Conservation (phyloP, 23 tunicate species). For the Diplosoma virens region DNA sequence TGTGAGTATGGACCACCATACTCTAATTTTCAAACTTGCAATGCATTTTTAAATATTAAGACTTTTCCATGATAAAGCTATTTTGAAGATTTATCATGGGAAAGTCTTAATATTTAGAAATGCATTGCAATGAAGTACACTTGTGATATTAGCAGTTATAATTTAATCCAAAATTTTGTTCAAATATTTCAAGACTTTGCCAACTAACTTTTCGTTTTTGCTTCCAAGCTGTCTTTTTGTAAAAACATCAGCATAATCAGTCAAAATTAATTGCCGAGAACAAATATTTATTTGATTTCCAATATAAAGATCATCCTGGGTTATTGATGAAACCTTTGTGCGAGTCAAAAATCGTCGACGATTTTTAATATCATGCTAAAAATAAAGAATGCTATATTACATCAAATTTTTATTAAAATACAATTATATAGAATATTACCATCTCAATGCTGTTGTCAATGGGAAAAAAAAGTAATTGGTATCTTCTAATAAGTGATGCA, state of each 20-base stretch:
- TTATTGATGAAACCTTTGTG: constrained; percentile 56
- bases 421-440: too few species aligned
- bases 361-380: constrained; percentile 74
- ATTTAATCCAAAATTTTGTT: too few species aligned
- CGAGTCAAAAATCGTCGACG: constrained; percentile 72
- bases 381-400: neutral
- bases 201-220: constrained; percentile 85
- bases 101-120: too few species aligned
- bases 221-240: constrained; percentile 63
- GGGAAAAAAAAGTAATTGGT: constrained; percentile 72
- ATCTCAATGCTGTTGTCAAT: constrained; percentile 89
- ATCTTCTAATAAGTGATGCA: constrained; percentile 73
- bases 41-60: too few species aligned
- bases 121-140: too few species aligned
- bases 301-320: constrained; percentile 56
- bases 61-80: too few species aligned
- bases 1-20: too few species aligned
- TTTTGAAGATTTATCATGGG: too few species aligned
- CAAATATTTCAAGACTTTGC: too few species aligned
- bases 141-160: too few species aligned
- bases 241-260: constrained; percentile 73
- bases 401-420: too few species aligned
- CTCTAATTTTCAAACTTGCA: too few species aligned
- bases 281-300: constrained; percentile 73
- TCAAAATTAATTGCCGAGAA: constrained; percentile 67